Percentiles rank a stretch among this genome's conserved stretches.
Evolutionary conservation across 2,888 invertebrate genomes (phyloP).

Genomic region (Matsumyia berberina): DNA sequence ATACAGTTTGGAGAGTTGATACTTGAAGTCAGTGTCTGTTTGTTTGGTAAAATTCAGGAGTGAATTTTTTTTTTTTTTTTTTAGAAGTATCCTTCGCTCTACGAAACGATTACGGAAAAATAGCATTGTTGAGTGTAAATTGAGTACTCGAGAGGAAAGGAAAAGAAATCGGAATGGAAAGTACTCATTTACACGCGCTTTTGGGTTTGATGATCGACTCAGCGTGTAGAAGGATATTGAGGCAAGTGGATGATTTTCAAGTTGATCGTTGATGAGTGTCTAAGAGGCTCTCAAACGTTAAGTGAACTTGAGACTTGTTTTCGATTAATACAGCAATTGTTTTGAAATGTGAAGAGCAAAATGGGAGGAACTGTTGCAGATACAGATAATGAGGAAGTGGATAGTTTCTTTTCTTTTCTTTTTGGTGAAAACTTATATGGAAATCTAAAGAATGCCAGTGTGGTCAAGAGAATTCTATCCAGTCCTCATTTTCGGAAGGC

Average conservation of each 20-base stretch:
- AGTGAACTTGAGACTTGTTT: slow-evolving; percentile 14
- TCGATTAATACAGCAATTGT: slow-evolving; percentile 13
- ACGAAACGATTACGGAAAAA: slow-evolving; percentile 9
- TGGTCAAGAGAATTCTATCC: too few species aligned
- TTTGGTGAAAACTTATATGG: too few species aligned
- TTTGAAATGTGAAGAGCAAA: neutral
- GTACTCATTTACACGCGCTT: slow-evolving; percentile 59
- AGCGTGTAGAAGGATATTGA: slow-evolving; percentile 41
- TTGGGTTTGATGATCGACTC: slow-evolving; percentile 43
- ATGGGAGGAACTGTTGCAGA: too few species aligned
- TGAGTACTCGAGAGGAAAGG: slow-evolving; percentile 44
- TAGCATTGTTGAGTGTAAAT: slow-evolving; percentile 51
- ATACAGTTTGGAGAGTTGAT: slow-evolving; percentile 56
- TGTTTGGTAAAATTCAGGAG: slow-evolving; percentile 56
- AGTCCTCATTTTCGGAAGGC: too few species aligned
- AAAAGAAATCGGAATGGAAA: slow-evolving; percentile 29
- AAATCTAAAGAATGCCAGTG: too few species aligned
- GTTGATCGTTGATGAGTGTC: slow-evolving; percentile 38
- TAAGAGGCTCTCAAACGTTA: slow-evolving; percentile 10
- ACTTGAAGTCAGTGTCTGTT: slow-evolving; percentile 62
- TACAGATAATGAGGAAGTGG: too few species aligned
- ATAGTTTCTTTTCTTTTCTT: too few species aligned
- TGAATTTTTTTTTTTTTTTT: slow-evolving; percentile 37
- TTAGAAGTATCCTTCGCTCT: slow-evolving; percentile 20
- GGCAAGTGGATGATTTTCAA: slow-evolving; percentile 43